Conservation (phyloP, 2,797 vertebrate genomes). For the Poecile montanus region DNA sequence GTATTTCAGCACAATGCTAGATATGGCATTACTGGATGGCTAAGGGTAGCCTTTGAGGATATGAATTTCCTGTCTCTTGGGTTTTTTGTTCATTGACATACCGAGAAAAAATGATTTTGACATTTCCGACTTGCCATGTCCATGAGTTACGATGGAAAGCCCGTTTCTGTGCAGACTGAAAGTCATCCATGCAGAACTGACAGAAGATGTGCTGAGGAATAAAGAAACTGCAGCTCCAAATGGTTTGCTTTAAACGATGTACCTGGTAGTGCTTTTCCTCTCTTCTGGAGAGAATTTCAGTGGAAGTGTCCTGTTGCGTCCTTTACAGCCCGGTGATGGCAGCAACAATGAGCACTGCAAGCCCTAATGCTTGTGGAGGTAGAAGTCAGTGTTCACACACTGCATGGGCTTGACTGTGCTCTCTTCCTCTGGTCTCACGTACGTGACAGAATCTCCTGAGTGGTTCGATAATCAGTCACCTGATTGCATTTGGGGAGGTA, state of each 20-base stretch:
- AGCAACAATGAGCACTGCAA: not conserved
- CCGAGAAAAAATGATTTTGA: not conserved
- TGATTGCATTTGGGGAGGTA: not conserved
- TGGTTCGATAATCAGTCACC: not conserved
- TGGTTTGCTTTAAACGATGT: not conserved
- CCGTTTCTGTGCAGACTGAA: not conserved
- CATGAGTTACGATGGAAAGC: not conserved
- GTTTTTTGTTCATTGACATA: not conserved
- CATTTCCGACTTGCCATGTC: not conserved
- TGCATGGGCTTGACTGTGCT: not conserved
- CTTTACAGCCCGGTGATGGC: not conserved
- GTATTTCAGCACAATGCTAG: not conserved
- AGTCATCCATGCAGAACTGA: not conserved
- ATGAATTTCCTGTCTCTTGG: not conserved
- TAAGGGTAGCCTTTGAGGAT: not conserved
- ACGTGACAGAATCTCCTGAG: not conserved
- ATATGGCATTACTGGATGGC: not conserved
- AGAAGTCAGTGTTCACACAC: not conserved
- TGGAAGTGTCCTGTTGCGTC: not conserved
- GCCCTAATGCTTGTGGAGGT: not conserved
- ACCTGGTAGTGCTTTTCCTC: not conserved
- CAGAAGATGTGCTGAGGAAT: not conserved
- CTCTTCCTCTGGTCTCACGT: not conserved
- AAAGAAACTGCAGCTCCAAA: not conserved
- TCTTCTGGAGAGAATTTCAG: not conserved